These are phyloP conservation scores for Perccottus glenii DNA, from an alignment of 2,113 vertebrate genomes.

Conservation along the genomic window DNA sequence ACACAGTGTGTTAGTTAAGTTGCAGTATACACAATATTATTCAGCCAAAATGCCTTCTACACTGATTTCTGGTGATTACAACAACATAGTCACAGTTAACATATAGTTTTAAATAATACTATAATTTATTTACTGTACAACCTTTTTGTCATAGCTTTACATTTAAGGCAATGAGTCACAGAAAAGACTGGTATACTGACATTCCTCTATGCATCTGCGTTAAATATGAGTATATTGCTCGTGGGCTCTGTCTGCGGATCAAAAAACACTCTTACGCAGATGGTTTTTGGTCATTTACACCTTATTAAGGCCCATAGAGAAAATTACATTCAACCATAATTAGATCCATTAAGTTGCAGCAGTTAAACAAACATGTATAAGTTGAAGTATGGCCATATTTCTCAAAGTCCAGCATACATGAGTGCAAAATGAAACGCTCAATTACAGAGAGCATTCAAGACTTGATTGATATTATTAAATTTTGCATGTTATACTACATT, in stretches of 20 bases:
- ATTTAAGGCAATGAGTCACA: conserved; percentile 71
- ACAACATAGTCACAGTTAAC: conserved; percentile 21
- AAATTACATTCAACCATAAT: conserved; percentile 70
- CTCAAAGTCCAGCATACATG: conserved; percentile 33
- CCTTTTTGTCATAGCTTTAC: conserved; percentile 37
- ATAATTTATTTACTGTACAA: conserved; percentile 25
- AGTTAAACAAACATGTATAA: conserved; percentile 41
- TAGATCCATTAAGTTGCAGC: conserved; percentile 58
- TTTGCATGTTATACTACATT: conserved; percentile 36
- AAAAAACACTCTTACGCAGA: conserved; percentile 37
- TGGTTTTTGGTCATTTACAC: conserved; percentile 71
- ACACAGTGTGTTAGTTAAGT: not conserved
- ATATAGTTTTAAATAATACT: conserved; percentile 19
- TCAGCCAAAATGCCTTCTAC: conserved; percentile 14
- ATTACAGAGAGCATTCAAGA: conserved; percentile 37
- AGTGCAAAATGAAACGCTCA: conserved; percentile 39
- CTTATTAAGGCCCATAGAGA: conserved; percentile 69
- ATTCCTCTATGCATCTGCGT: conserved; percentile 47
- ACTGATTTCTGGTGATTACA: conserved; percentile 12
- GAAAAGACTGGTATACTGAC: conserved; percentile 34
- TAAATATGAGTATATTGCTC: conserved; percentile 55
- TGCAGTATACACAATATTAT: conserved; percentile 5
- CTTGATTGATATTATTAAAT: conserved; percentile 34
- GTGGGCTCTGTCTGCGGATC: conserved; percentile 38
- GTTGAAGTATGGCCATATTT: conserved; percentile 37